These are phyloP conservation scores for Gryon sp. DNA, from an alignment of 1,140 invertebrate species.

Conservation along the genomic window DNA sequence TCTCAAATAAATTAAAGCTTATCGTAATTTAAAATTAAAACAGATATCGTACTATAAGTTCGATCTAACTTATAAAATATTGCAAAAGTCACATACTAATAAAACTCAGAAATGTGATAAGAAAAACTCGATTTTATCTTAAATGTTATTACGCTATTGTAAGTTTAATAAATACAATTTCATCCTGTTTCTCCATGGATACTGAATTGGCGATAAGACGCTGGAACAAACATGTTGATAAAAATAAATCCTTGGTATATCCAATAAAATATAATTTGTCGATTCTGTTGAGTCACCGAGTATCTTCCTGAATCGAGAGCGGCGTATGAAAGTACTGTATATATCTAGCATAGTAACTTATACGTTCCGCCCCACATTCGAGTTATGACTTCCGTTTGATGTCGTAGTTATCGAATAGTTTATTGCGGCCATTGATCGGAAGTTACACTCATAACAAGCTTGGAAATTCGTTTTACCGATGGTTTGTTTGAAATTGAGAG, in stretches of 20 bases:
- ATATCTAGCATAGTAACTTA: constrained; percentile 43
- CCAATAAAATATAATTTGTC: constrained; percentile 53
- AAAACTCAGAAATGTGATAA: too few relatives aligned
- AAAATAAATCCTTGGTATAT: constrained; percentile 15
- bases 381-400: constrained; percentile 65
- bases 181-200: not conserved
- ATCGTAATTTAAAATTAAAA: too few relatives aligned
- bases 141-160: not conserved
- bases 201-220: constrained; percentile 2
- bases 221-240: constrained; percentile 1
- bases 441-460: constrained; percentile 55
- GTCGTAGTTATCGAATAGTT: constrained; percentile 56
- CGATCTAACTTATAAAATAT: too few relatives aligned
- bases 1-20: too few relatives aligned
- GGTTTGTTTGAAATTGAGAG: constrained; percentile 45
- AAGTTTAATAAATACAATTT: not conserved
- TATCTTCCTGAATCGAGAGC: constrained; percentile 10
- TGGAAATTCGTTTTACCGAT: constrained; percentile 57
- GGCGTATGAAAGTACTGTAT: constrained; percentile 11
- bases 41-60: too few relatives aligned
- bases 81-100: too few relatives aligned
- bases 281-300: constrained; percentile 3
- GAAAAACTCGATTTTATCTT: not conserved
- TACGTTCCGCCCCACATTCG: constrained; percentile 45
- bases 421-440: constrained; percentile 66